Evolutionary conservation across 2,888 invertebrate genomes (phyloP).

Genomic region (Gasteruption jaculator): DNA sequence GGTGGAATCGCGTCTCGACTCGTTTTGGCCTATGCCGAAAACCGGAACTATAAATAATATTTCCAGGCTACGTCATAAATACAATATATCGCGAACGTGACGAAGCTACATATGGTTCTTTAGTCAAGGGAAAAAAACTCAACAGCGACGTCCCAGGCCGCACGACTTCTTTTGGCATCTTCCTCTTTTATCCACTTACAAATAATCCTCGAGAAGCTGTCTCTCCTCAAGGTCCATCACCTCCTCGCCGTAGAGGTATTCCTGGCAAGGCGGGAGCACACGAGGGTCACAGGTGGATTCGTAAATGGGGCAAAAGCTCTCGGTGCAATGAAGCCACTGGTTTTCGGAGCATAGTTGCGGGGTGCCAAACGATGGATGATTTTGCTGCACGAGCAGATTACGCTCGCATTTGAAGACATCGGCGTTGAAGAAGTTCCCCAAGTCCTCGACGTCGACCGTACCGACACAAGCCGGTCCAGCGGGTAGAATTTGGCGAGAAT

Average conservation of each 20-base stretch:
- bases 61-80: too few species aligned
- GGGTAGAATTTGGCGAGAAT: too few species aligned
- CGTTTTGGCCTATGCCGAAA: too few species aligned
- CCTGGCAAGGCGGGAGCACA: constrained; percentile 23
- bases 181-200: constrained; percentile 35
- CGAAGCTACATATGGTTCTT: too few species aligned
- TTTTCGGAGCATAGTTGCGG: constrained; percentile 42
- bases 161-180: too few species aligned
- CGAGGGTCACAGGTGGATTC: constrained; percentile 9
- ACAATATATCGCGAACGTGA: too few species aligned
- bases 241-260: too few species aligned
- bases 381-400: constrained; percentile 3
- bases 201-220: constrained; percentile 35
- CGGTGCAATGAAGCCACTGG: constrained; percentile 43
- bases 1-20: too few species aligned
- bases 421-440: constrained; percentile 10
- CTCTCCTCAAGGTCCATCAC: constrained; percentile 28
- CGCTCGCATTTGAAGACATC: background rate
- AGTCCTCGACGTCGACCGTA: constrained; percentile 19
- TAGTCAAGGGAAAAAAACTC: too few species aligned
- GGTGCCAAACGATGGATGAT: background rate
- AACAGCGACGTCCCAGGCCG: too few species aligned
- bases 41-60: too few species aligned
- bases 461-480: constrained; percentile 3
- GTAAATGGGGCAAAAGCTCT: constrained; percentile 40